phyloP scores from a whole-genome alignment of 2,113 vertebrate genomes.

The Cervus canadensis region DNA sequence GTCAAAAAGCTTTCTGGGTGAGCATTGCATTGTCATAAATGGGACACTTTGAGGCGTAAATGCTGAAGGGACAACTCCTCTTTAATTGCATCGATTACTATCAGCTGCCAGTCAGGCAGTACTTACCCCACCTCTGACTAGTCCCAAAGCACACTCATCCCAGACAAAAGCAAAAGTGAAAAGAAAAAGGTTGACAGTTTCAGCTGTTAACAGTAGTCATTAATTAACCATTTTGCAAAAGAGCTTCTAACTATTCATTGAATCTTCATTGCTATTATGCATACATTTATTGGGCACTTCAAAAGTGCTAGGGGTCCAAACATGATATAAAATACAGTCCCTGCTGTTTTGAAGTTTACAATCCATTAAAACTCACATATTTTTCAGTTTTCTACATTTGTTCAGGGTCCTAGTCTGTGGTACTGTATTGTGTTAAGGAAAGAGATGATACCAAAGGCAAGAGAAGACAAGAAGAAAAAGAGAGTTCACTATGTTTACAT shows the following conservation, averaged over 20 bases:
- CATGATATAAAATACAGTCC: not conserved
- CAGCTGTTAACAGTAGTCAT: not conserved
- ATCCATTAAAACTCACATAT: not conserved
- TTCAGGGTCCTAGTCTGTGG: not conserved
- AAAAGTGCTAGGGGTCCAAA: not conserved
- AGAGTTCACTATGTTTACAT: not conserved
- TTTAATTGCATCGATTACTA: not conserved
- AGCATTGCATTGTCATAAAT: not conserved
- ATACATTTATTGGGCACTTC: not conserved
- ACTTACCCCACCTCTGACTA: not conserved
- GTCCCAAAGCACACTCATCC: not conserved
- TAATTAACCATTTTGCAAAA: conserved; percentile 3
- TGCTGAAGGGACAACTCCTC: not conserved
- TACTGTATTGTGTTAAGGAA: not conserved
- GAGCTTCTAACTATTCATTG: not conserved
- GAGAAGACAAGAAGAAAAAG: not conserved
- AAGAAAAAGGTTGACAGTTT: not conserved
- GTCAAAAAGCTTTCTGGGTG: conserved; percentile 19
- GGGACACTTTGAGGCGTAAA: not conserved
- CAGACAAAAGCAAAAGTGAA: not conserved
- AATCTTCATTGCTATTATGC: not conserved
- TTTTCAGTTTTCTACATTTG: not conserved
- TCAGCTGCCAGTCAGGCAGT: not conserved
- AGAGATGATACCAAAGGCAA: not conserved
- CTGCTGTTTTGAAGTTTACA: not conserved